A percentile compares a stretch with the other conserved stretches of the same genome.
These are phyloP conservation scores for Euura saliciscinereae DNA, from an alignment of 1,140 invertebrate species.

Conservation along the genomic window DNA sequence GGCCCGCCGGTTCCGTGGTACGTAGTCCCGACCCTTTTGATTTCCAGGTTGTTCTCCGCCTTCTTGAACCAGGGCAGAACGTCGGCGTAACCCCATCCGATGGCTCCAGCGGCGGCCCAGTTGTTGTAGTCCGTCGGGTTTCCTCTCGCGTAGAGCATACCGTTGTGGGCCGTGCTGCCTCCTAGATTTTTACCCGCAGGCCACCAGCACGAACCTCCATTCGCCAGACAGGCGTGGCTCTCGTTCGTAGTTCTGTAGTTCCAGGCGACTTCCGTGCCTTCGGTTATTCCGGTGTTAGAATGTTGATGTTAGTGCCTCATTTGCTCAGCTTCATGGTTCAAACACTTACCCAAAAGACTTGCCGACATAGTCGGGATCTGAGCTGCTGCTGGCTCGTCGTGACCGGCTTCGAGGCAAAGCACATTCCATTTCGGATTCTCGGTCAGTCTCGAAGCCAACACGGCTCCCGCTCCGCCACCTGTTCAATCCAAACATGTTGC, in stretches of 20 bases:
- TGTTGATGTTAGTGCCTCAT: no score
- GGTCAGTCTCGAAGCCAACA: constrained; percentile 55
- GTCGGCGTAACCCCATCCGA: constrained; percentile 68
- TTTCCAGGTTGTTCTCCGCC: constrained; percentile 63
- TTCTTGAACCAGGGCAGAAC: constrained; percentile 67
- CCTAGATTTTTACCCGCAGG: constrained; percentile 59
- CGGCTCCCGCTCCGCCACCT: constrained; percentile 55
- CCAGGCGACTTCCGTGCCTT: constrained; percentile 70
- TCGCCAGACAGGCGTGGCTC: constrained; percentile 76
- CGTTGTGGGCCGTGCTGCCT: constrained; percentile 67
- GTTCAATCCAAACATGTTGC: no score
- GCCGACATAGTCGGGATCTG: constrained; percentile 19
- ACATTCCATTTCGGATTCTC: constrained; percentile 50
- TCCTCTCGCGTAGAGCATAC: constrained; percentile 74
- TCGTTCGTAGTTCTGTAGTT: constrained; percentile 87
- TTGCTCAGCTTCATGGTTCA: no score
- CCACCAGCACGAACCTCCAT: constrained; percentile 46
- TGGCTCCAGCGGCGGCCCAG: constrained; percentile 55
- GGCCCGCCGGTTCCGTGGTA: constrained; percentile 58
- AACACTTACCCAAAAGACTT: no score
- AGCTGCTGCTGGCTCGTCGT: constrained; percentile 43
- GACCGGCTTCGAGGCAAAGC: constrained; percentile 58
- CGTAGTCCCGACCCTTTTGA: constrained; percentile 44
- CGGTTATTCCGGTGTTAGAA: background rate
- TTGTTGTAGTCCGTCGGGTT: constrained; percentile 50